These are phyloP conservation scores for Brevimyrus niger DNA, from an alignment of 2,113 vertebrate species.

Conservation along the genomic window DNA sequence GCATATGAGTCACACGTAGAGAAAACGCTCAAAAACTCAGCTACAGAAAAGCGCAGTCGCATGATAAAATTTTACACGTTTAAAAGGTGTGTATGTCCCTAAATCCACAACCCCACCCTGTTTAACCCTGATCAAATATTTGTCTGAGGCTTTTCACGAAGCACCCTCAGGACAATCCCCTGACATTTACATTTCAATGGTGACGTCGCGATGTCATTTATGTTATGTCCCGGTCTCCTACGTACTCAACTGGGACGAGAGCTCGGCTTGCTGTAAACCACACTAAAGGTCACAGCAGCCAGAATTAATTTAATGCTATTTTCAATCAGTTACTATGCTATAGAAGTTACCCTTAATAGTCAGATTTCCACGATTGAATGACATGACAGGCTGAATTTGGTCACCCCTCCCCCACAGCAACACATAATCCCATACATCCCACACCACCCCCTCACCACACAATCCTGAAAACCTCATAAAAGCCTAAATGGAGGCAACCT, in stretches of 20 bases:
- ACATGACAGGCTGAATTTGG: neutral
- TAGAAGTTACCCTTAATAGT: neutral
- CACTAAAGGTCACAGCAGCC: neutral
- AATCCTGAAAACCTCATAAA: neutral
- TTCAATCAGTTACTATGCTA: neutral
- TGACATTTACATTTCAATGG: constrained; percentile 8
- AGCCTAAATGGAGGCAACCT: neutral
- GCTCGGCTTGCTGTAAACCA: neutral
- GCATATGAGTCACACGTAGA: neutral
- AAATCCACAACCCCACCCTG: constrained; percentile 6
- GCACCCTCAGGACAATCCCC: neutral
- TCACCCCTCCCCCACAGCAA: neutral
- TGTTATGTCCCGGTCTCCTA: neutral
- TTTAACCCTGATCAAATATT: constrained; percentile 12
- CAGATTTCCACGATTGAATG: neutral
- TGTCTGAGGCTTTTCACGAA: neutral
- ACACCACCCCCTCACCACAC: neutral
- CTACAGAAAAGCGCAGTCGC: neutral
- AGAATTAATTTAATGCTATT: neutral
- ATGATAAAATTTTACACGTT: neutral
- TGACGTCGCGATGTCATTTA: neutral
- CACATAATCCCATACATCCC: neutral
- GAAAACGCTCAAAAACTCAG: neutral
- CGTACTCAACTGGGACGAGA: neutral
- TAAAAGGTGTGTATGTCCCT: neutral